Evolutionary conservation across 2,113 vertebrate species (phyloP).

Genomic region (Manacus vitellinus): DNA sequence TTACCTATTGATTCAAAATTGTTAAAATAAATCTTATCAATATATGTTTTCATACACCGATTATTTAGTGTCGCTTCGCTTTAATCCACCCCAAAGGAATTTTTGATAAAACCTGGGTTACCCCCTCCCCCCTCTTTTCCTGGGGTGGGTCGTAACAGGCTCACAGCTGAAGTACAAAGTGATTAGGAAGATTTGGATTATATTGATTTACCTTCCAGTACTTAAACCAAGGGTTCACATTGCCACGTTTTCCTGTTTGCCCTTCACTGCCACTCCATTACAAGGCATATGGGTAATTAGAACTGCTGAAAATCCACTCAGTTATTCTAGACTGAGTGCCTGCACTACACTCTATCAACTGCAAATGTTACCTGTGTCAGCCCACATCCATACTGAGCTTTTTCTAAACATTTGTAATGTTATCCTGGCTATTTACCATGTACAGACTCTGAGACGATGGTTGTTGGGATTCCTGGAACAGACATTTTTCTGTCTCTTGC

Average conservation of each 20-base stretch:
- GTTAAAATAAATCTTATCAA: too few relatives aligned
- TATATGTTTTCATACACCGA: too few relatives aligned
- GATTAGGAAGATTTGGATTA: conserved; percentile 20
- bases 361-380: background rate
- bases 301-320: background rate
- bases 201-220: conserved; percentile 13
- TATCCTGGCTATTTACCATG: background rate
- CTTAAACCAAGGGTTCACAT: background rate
- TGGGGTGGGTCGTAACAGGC: too few relatives aligned
- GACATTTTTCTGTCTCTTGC: background rate
- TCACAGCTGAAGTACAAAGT: background rate
- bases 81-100: too few relatives aligned
- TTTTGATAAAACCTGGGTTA: too few relatives aligned
- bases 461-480: background rate
- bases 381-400: background rate
- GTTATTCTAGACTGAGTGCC: background rate
- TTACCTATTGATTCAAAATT: too few relatives aligned
- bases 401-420: background rate
- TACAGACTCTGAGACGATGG: background rate
- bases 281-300: background rate
- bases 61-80: too few relatives aligned
- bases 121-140: too few relatives aligned
- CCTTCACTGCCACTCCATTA: background rate
- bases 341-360: background rate
- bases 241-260: background rate